Evolutionary conservation across 2,888 invertebrate species (phyloP).

Genomic region (Eilema griseolum): DNA sequence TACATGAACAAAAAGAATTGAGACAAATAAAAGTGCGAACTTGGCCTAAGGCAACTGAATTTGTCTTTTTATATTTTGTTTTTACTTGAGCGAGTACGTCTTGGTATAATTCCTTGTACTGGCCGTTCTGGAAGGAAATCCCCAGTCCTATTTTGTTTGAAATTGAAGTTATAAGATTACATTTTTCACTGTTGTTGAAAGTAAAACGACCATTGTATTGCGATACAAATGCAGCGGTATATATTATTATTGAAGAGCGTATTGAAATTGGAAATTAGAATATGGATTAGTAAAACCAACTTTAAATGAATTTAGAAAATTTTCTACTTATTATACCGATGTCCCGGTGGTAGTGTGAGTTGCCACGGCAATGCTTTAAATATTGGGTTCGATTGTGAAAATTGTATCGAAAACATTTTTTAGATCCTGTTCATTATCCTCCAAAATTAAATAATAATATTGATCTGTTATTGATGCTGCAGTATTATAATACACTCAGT

Average conservation of each 20-base stretch:
- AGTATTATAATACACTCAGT: background rate
- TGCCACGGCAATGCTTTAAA: too few relatives aligned
- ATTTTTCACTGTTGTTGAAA: background rate
- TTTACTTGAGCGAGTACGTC: background rate
- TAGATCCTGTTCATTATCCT: too few relatives aligned
- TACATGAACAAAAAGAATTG: too few relatives aligned
- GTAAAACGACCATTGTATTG: background rate
- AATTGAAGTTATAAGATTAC: background rate
- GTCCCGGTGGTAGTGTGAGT: too few relatives aligned
- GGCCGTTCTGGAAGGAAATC: background rate
- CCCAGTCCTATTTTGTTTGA: background rate
- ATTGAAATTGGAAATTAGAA: too few relatives aligned
- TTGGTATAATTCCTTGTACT: background rate
- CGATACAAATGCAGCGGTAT: background rate
- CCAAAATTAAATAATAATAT: background rate
- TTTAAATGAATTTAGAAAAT: too few relatives aligned
- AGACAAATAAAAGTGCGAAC: too few relatives aligned
- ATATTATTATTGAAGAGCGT: background rate
- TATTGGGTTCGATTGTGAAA: too few relatives aligned
- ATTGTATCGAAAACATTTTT: too few relatives aligned
- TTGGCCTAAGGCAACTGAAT: background rate
- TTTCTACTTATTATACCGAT: too few relatives aligned
- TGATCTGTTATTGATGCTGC: background rate
- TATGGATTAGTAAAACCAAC: too few relatives aligned
- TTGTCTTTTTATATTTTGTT: background rate